phyloP scores from a whole-genome alignment of 2,113 vertebrate species.

The Eptesicus fuscus region DNA sequence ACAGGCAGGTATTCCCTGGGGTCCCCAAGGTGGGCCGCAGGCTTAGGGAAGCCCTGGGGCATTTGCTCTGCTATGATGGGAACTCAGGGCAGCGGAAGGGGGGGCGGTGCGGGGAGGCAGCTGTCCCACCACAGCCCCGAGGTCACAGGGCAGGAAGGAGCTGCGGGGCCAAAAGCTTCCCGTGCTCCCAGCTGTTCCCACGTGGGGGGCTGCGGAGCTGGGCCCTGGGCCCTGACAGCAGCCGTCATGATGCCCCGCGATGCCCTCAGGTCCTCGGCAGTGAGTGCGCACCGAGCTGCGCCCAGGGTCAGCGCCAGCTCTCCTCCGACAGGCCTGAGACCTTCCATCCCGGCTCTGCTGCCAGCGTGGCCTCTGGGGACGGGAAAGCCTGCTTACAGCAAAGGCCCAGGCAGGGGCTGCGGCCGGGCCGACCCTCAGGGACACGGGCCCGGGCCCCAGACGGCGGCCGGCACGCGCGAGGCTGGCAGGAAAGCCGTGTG shows the following conservation, averaged over 20 bases:
- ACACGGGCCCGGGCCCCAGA: not conserved
- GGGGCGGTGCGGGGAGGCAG: fast-evolving
- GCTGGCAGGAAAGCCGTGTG: slow-evolving; percentile 28
- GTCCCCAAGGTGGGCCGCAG: not conserved
- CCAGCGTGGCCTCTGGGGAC: fast-evolving
- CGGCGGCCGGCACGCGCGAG: not conserved
- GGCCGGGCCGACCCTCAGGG: too few relatives aligned
- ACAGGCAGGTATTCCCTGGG: not conserved
- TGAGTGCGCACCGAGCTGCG: not conserved
- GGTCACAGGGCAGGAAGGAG: not conserved
- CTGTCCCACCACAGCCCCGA: not conserved
- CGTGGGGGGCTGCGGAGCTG: not conserved
- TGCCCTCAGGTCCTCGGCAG: slow-evolving; percentile 60
- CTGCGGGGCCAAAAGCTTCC: fast-evolving
- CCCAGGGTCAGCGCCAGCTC: not conserved
- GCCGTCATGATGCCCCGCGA: fast-evolving
- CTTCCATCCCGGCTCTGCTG: not conserved
- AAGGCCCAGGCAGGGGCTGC: fast-evolving
- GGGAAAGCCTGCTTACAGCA: fast-evolving
- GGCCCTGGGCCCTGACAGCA: fast-evolving
- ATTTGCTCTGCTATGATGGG: not conserved
- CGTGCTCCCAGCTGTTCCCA: fast-evolving
- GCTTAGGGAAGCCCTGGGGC: not conserved
- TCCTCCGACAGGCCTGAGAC: not conserved
- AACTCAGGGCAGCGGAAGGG: fast-evolving